These are phyloP conservation scores for Cyanocitta stelleri DNA, from an alignment of 2,113 vertebrate genomes.

Conservation along the genomic window DNA sequence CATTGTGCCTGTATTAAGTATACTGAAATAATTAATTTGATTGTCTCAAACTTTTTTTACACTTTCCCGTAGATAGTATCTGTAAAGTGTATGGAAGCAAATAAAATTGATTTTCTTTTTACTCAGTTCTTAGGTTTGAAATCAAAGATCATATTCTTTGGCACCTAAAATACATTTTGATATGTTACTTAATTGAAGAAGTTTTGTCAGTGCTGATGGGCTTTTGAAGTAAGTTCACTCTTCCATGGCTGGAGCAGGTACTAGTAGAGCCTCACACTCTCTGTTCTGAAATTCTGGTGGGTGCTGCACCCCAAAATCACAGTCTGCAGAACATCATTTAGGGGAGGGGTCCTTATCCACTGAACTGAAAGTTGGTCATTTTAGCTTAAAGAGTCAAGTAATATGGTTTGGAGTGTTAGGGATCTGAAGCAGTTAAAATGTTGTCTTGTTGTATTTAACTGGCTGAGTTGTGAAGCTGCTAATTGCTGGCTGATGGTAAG, in stretches of 20 bases:
- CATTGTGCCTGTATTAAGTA: neutral
- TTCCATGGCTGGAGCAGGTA: neutral
- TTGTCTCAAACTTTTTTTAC: neutral
- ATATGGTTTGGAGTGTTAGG: neutral
- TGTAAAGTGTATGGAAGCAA: neutral
- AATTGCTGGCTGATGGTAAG: neutral
- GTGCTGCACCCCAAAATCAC: neutral
- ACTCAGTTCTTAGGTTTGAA: neutral
- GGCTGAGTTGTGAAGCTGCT: neutral
- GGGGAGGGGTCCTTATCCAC: neutral
- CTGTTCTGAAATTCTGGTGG: neutral
- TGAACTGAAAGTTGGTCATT: accelerated
- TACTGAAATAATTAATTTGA: neutral
- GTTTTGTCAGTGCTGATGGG: neutral
- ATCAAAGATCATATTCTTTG: neutral
- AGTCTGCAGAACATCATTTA: neutral
- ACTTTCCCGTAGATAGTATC: neutral
- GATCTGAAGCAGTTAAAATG: neutral
- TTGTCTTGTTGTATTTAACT: neutral
- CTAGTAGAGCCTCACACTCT: accelerated
- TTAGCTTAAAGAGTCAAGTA: neutral
- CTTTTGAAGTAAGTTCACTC: neutral
- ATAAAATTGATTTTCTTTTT: neutral
- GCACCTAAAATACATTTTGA: neutral
- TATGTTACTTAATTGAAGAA: neutral